Conservation (phyloP, 2,113 vertebrate genomes). For the Theristicus caerulescens region DNA sequence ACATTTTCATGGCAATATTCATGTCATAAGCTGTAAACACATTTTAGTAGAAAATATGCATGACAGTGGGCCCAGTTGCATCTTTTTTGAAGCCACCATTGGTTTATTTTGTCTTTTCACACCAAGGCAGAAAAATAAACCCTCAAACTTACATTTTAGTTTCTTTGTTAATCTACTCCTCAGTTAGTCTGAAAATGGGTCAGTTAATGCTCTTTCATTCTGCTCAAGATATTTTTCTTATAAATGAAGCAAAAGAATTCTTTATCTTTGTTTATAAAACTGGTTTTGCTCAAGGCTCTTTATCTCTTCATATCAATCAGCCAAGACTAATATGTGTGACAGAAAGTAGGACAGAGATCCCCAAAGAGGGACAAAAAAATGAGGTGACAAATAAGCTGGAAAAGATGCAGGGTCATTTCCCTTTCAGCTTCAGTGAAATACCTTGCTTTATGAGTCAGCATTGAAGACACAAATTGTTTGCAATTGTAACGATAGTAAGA, state of each 20-base stretch:
- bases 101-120: background rate
- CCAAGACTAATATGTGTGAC: background rate
- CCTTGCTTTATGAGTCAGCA: constrained; percentile 6
- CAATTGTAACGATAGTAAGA: background rate
- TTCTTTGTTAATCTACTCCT: background rate
- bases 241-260: background rate
- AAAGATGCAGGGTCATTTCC: constrained; percentile 14
- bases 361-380: background rate
- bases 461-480: background rate
- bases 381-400: background rate
- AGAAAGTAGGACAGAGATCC: constrained; percentile 40
- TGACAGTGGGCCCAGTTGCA: background rate
- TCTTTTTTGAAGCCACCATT: background rate
- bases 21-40: background rate
- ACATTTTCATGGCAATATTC: background rate
- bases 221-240: background rate
- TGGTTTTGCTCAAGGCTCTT: constrained; percentile 14
- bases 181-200: background rate
- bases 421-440: constrained; percentile 1
- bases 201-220: background rate
- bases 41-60: background rate
- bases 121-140: background rate
- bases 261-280: background rate
- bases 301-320: constrained; percentile 12
- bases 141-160: background rate